Conservation (phyloP, 1,140 invertebrate species). For the Achroia grisella region DNA sequence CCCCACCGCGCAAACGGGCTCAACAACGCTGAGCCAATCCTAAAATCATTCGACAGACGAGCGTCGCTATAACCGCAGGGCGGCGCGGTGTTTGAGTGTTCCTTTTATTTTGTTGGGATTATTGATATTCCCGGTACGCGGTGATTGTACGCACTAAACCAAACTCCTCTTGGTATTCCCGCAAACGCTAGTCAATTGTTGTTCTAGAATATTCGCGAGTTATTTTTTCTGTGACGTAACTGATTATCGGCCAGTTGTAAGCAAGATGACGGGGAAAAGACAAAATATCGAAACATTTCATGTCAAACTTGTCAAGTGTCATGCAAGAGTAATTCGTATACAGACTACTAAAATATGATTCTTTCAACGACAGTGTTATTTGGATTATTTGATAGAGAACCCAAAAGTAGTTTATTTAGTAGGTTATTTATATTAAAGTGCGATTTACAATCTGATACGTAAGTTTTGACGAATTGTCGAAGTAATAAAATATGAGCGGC, state of each 20-base stretch:
- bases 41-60: constrained; percentile 28
- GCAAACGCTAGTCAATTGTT: background rate
- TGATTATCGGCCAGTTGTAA: background rate
- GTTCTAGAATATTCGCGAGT: constrained; percentile 2
- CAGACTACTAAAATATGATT: too few relatives aligned
- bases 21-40: constrained; percentile 6
- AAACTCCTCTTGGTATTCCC: background rate
- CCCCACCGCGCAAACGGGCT: constrained; percentile 28
- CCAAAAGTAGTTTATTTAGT: too few relatives aligned
- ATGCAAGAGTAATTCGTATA: too few relatives aligned
- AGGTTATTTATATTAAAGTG: too few relatives aligned
- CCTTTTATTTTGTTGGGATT: background rate
- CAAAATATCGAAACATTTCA: background rate
- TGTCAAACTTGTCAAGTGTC: background rate
- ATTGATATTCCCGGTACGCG: background rate
- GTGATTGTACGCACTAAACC: too few relatives aligned
- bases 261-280: background rate
- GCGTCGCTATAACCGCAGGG: constrained; percentile 2
- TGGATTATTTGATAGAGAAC: too few relatives aligned
- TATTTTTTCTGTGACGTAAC: constrained; percentile 2
- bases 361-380: too few relatives aligned
- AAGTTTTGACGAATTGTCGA: too few relatives aligned
- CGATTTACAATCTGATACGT: too few relatives aligned
- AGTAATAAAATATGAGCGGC: too few relatives aligned
- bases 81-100: too few relatives aligned